phyloP scores from a whole-genome alignment of 2,888 invertebrate species.

The Eilema caniola region DNA sequence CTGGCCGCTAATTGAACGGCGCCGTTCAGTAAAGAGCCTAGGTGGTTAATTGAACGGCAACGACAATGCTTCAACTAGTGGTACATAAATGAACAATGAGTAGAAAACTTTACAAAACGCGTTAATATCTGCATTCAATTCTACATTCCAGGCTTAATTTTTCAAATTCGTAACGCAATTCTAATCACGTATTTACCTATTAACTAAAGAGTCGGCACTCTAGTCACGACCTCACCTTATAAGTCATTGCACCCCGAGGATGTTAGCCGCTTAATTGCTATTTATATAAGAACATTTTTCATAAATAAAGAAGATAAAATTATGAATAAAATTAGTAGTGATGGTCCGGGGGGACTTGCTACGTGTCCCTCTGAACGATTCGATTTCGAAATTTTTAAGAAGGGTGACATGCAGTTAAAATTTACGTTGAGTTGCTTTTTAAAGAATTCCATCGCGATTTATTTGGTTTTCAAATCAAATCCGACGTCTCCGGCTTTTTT shows the following conservation, averaged over 20 bases:
- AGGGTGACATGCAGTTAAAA: not conserved
- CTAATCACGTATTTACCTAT: conserved; percentile 64
- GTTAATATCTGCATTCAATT: not conserved
- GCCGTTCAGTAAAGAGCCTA: too few species aligned
- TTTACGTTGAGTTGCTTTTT: too few species aligned
- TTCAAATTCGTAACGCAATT: conserved; percentile 38
- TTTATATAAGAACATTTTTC: conserved; percentile 58
- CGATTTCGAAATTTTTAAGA: not conserved
- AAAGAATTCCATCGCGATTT: too few species aligned
- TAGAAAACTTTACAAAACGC: too few species aligned
- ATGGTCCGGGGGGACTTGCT: conserved; percentile 1
- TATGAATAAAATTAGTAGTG: conserved; percentile 20
- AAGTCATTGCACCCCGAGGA: conserved; percentile 70
- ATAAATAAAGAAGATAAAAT: conserved; percentile 47
- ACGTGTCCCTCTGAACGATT: not conserved
- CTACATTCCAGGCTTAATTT: conserved; percentile 14
- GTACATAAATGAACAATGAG: too few species aligned
- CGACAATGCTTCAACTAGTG: too few species aligned
- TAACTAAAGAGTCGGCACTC: conserved; percentile 52
- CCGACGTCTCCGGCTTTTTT: too few species aligned
- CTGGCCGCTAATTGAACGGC: too few species aligned
- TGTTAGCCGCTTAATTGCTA: conserved; percentile 70
- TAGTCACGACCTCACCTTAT: conserved; percentile 68
- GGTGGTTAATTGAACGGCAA: too few species aligned
- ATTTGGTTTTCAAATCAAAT: too few species aligned